Conservation (phyloP, 2,888 invertebrate genomes). For the Spilarctia lutea region DNA sequence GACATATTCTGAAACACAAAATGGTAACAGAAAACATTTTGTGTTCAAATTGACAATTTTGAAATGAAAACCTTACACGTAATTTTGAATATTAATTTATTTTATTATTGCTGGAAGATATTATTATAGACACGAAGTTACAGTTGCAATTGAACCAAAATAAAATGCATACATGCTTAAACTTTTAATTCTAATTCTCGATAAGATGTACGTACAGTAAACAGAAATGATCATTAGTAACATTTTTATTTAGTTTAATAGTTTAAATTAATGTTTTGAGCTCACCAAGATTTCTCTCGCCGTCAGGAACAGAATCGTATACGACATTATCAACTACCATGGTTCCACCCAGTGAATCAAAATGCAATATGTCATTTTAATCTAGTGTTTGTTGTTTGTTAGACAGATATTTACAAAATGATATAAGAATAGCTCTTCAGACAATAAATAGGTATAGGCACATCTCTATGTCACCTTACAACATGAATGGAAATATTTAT, state of each 20-base stretch:
- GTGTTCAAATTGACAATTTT: neutral
- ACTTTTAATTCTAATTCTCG: neutral
- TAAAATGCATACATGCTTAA: neutral
- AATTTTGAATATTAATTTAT: neutral
- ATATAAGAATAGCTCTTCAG: neutral
- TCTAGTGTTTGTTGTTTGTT: constrained; percentile 1
- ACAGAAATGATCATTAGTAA: neutral
- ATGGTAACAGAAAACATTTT: no score
- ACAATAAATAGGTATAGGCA: neutral
- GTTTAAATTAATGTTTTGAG: neutral
- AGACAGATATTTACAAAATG: neutral
- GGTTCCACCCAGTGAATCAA: neutral
- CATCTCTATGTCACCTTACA: neutral
- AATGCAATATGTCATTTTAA: neutral
- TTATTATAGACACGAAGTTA: no score
- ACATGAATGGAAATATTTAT: neutral
- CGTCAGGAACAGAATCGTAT: neutral
- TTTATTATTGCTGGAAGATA: neutral
- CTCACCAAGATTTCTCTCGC: constrained; percentile 3
- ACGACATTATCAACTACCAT: constrained; percentile 11
- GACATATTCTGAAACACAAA: no score
- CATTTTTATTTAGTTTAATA: neutral
- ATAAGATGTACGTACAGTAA: neutral
- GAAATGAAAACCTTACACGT: neutral
- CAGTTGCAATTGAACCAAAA: neutral